phyloP scores from a whole-genome alignment of 2,113 vertebrate species.

The Parus major region DNA sequence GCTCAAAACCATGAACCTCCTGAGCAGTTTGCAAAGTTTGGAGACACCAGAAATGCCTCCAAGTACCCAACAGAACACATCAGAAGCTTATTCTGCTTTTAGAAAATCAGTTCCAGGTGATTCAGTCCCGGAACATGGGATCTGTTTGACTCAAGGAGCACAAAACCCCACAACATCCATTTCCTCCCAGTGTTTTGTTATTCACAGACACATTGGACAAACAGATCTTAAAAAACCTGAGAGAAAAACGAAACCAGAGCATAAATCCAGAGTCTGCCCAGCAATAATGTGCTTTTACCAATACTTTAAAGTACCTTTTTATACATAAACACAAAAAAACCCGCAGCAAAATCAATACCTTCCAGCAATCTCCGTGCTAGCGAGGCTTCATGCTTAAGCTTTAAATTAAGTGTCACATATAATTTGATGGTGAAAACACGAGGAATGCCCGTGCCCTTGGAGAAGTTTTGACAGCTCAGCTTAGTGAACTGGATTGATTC shows the following conservation, averaged over 20 bases:
- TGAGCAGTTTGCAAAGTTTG: not conserved
- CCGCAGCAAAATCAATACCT: not conserved
- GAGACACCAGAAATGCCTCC: not conserved
- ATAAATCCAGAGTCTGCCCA: not conserved
- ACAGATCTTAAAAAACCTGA: not conserved
- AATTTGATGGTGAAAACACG: not conserved
- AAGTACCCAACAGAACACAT: not conserved
- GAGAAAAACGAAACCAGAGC: not conserved
- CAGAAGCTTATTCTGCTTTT: not conserved
- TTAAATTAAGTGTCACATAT: not conserved
- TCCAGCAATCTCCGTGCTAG: not conserved
- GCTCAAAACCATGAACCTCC: not conserved
- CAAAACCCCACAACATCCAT: not conserved
- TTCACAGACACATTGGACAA: fast-evolving
- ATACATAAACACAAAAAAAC: not conserved
- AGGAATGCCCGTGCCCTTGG: not conserved
- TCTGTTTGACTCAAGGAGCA: not conserved
- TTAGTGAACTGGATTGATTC: not conserved
- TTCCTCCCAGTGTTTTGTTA: not conserved
- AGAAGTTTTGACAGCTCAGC: not conserved
- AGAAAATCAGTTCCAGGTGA: not conserved
- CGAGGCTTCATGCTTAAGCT: not conserved
- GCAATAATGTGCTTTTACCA: not conserved
- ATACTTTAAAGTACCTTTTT: not conserved
- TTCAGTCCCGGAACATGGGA: fast-evolving